These are phyloP conservation scores for Gnatocerus cornutus DNA, from an alignment of 2,888 invertebrate genomes.

Conservation along the genomic window DNA sequence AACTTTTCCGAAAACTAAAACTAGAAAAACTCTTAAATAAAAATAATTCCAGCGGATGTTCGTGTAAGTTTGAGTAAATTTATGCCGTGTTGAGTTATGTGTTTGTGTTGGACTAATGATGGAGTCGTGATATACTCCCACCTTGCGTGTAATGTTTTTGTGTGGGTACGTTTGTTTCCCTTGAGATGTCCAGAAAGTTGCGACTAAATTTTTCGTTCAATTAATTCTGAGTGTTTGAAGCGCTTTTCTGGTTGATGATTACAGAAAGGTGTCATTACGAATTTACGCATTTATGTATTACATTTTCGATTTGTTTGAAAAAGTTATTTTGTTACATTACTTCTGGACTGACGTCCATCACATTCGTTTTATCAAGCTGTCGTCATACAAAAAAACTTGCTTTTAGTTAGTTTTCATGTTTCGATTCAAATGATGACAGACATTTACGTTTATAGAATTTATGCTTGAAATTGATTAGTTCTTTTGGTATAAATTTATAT, in stretches of 20 bases:
- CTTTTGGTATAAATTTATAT: no score
- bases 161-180: conserved; percentile 13
- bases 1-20: neutral
- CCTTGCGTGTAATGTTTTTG: conserved; percentile 41
- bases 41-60: conserved; percentile 28
- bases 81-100: conserved; percentile 44
- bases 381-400: no score
- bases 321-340: no score
- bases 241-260: no score
- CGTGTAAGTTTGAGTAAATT: conserved; percentile 38
- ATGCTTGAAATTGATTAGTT: no score
- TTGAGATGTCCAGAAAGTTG: conserved; percentile 7
- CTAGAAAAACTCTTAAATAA: neutral
- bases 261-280: no score
- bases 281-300: no score
- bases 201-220: conserved; percentile 8
- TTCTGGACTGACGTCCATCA: no score
- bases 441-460: no score
- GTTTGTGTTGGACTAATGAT: conserved; percentile 40
- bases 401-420: no score
- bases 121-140: conserved; percentile 44
- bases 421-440: neutral
- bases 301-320: no score
- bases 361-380: no score
- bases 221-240: conserved; percentile 17